These are phyloP conservation scores for Priocnemis perturbator DNA, from an alignment of 2,888 invertebrate genomes.

Conservation along the genomic window DNA sequence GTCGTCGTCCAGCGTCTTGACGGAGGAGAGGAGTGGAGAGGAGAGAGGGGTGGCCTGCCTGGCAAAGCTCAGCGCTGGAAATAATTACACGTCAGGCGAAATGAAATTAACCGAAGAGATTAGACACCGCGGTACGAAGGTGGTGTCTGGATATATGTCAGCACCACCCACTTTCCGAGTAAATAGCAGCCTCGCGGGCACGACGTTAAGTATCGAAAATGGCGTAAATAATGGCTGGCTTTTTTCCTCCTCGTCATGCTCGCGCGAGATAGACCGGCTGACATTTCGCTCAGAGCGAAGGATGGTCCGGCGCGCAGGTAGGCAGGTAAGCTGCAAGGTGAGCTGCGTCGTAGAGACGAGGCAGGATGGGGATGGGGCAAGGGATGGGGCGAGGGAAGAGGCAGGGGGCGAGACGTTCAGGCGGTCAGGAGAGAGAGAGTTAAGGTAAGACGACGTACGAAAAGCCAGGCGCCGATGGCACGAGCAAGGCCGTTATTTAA, in stretches of 20 bases:
- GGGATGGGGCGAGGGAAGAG: slow-evolving; percentile 1
- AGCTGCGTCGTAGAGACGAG: neutral
- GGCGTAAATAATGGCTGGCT: slow-evolving; percentile 48
- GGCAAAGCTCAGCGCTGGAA: slow-evolving; percentile 21
- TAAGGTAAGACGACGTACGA: slow-evolving; percentile 17
- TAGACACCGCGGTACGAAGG: slow-evolving; percentile 15
- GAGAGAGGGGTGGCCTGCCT: too few relatives aligned
- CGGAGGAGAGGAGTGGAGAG: slow-evolving; percentile 16
- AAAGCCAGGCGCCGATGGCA: slow-evolving; percentile 38
- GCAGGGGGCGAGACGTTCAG: neutral
- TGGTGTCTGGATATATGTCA: slow-evolving; percentile 38
- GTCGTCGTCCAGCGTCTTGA: slow-evolving; percentile 23
- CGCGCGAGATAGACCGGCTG: slow-evolving; percentile 26
- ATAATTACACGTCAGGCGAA: slow-evolving; percentile 43
- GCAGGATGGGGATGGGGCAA: neutral
- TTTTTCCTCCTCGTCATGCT: slow-evolving; percentile 41
- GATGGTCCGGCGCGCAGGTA: slow-evolving; percentile 10
- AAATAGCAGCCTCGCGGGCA: slow-evolving; percentile 28
- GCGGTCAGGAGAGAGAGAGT: slow-evolving; percentile 12
- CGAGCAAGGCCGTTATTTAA: slow-evolving; percentile 44
- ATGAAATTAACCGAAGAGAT: slow-evolving; percentile 35
- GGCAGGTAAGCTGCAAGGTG: too few relatives aligned
- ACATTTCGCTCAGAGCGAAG: slow-evolving; percentile 39
- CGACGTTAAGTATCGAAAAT: slow-evolving; percentile 38
- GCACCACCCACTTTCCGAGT: slow-evolving; percentile 40